phyloP scores from a whole-genome alignment of 2,888 invertebrate genomes.

The Aquatica leii region DNA sequence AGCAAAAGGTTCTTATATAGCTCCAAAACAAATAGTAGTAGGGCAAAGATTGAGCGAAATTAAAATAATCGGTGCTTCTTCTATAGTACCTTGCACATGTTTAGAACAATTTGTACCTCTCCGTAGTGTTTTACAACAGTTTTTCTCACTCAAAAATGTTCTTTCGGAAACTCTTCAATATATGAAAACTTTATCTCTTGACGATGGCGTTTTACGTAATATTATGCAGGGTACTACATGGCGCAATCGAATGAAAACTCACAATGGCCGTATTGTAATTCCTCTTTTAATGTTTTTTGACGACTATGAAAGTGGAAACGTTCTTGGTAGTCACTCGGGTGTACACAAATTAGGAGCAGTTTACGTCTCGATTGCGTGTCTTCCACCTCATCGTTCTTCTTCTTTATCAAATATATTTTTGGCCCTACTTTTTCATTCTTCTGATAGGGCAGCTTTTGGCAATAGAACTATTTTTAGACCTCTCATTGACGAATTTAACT shows the following conservation, averaged over 20 bases:
- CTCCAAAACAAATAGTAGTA: no score
- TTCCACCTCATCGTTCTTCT: background rate
- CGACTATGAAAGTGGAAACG: background rate
- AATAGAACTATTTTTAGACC: background rate
- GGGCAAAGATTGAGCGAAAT: no score
- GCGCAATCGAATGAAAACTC: background rate
- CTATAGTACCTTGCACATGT: no score
- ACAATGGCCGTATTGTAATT: background rate
- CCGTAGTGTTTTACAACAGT: background rate
- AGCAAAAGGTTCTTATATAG: no score
- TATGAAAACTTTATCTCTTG: background rate
- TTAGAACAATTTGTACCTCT: background rate
- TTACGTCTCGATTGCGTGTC: background rate
- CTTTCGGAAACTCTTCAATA: background rate
- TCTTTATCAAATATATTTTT: background rate
- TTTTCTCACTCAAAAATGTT: background rate
- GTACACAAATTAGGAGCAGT: slow-evolving; percentile 1
- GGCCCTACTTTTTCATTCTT: slow-evolving; percentile 1
- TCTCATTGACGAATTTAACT: background rate
- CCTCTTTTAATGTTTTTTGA: background rate
- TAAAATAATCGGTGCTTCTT: no score
- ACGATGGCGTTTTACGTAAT: no score
- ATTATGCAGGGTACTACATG: no score
- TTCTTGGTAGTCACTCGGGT: background rate
- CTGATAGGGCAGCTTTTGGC: background rate